Evolutionary conservation across 2,888 invertebrate genomes (phyloP).

Genomic region (Tipula vernalis): DNA sequence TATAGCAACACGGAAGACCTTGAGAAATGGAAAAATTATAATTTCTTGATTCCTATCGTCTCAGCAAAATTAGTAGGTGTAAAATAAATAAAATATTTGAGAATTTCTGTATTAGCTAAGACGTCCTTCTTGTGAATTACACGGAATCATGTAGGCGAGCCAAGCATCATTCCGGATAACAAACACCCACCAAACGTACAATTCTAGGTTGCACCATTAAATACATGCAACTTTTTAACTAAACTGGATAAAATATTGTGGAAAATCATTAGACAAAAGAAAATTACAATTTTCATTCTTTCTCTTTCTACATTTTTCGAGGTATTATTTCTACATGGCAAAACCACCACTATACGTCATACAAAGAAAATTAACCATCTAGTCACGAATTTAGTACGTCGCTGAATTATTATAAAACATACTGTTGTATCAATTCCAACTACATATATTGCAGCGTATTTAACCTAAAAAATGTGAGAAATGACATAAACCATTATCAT

Average conservation of each 20-base stretch:
- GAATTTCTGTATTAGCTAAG: too few relatives aligned
- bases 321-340: background rate
- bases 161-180: too few relatives aligned
- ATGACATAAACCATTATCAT: background rate
- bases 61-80: too few relatives aligned
- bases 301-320: background rate
- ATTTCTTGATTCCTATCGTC: too few relatives aligned
- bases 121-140: too few relatives aligned
- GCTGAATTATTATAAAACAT: background rate
- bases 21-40: too few relatives aligned
- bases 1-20: too few relatives aligned
- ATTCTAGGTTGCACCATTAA: too few relatives aligned
- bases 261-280: background rate
- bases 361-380: background rate
- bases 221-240: too few relatives aligned
- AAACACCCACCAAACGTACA: too few relatives aligned
- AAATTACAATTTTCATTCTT: background rate
- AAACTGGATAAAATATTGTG: background rate
- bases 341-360: background rate
- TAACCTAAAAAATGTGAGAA: background rate
- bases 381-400: background rate
- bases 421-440: background rate
- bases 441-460: background rate
- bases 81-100: too few relatives aligned
- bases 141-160: too few relatives aligned